Base-by-base conservation (phyloP, 2,888 invertebrate genomes). In the Venustoraphidia nigricollis region DNA sequence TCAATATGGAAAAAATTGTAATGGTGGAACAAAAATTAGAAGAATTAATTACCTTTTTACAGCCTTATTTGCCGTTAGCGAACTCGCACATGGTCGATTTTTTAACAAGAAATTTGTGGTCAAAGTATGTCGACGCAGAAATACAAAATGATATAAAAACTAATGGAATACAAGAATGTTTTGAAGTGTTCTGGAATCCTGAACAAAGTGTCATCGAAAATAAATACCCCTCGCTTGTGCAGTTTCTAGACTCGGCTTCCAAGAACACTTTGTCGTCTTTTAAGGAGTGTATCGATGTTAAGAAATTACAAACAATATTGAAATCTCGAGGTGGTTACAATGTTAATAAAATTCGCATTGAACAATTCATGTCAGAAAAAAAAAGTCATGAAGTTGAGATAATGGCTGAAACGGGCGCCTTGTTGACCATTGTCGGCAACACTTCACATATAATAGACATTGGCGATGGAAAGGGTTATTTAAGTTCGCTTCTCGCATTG, bases 401-500 rank as follows among this genome's bases (percentile, higher is more conserved):
- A 10, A 74, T 83, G 65, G 79, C 82, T 1, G 66, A 67, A 0
- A 62, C 83, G 1, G 71, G 79, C 0, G 71, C 77, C 2, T 69
- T 73, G 2, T 60, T 85, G 9, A 61, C 65, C 14, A 54, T 59
- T 11, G 53, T 61, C 36, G 57, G 61, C 13, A 49, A 63, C 59
- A 61, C 65, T 3, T 56, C 62, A 6, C 72, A 76, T 63, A 68
- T 86, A 39, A 71, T 93, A 11, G 94, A 94, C 62, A 79, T 89
- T 40, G 94, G 94, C 0, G 91, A 91, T 59, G 94, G 94, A 0
- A 84, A 88, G 60, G 94, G 92, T 0, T 88, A 91, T 63, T 68
- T 93, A 37, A 83, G 87, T 40, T 80, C 83, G 0, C 75, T 83
- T 10, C 62, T 94, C 44, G 76, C 83, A 0, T 69, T 87, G 5